Evolutionary conservation across 2,113 vertebrate species (phyloP).

Genomic region (Pycnonotus jocosus): DNA sequence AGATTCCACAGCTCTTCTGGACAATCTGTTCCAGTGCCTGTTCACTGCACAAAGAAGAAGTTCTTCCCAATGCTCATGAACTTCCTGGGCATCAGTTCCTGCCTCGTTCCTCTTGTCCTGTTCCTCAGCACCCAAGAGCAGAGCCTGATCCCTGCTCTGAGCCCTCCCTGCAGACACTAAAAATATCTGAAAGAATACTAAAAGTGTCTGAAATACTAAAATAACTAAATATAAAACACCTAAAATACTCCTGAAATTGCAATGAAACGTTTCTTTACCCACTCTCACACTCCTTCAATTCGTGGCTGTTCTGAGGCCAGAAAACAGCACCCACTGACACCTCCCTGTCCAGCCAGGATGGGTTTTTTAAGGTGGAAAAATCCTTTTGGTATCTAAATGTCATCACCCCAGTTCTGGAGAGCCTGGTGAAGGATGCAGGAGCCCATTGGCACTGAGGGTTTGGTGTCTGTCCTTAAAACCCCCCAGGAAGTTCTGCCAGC

Average conservation of each 20-base stretch:
- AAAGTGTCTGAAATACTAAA: background rate
- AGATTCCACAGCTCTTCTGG: background rate
- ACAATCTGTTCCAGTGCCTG: background rate
- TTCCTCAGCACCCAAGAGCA: background rate
- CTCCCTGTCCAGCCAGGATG: background rate
- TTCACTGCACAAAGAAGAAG: background rate
- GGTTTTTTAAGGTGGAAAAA: background rate
- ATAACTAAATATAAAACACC: background rate
- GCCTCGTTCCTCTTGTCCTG: background rate
- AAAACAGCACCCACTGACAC: background rate
- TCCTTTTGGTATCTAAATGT: background rate
- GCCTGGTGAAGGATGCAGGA: background rate
- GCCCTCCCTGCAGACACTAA: background rate
- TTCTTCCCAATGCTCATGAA: background rate
- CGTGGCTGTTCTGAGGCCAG: background rate
- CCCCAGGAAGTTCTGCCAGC: background rate
- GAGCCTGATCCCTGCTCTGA: background rate
- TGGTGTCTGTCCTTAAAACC: background rate
- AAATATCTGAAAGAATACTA: background rate
- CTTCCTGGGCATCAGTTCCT: background rate
- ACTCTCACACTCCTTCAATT: background rate
- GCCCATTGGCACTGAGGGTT: background rate
- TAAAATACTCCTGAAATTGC: background rate
- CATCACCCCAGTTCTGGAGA: background rate
- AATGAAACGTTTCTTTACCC: background rate